phyloP scores from a whole-genome alignment of 1,140 invertebrate species.

The Trissolcus basalis region DNA sequence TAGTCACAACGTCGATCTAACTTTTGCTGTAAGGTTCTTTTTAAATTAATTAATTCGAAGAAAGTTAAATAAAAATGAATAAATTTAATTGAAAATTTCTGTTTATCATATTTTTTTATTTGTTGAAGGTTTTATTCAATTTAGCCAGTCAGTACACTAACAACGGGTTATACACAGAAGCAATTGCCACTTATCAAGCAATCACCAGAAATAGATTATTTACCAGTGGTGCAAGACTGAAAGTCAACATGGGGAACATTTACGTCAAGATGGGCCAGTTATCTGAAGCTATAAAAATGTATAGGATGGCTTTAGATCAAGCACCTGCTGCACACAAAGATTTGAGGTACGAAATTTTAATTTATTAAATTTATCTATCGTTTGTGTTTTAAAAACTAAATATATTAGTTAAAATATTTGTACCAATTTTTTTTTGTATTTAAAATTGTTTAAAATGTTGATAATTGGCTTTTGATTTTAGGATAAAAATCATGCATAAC shows the following conservation, averaged over 20 bases:
- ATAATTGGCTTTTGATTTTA: too few relatives aligned
- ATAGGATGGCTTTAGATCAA: constrained; percentile 97
- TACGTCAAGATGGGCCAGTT: constrained; percentile 96
- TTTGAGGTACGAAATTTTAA: constrained; percentile 80
- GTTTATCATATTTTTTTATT: too few relatives aligned
- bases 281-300: constrained; percentile 97
- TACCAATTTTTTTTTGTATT: neutral
- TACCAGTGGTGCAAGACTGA: constrained; percentile 91
- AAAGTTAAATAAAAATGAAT: too few relatives aligned
- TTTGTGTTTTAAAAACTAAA: too few relatives aligned
- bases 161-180: constrained; percentile 96
- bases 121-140: constrained; percentile 91
- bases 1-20: constrained; percentile 93
- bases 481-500: constrained; percentile 98
- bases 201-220: constrained; percentile 91
- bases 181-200: constrained; percentile 94
- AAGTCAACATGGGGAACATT: constrained; percentile 99
- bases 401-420: too few relatives aligned
- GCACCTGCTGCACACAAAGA: constrained; percentile 94
- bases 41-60: too few relatives aligned
- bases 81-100: neutral
- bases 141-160: constrained; percentile 94
- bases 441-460: too few relatives aligned
- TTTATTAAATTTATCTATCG: neutral
- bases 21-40: constrained; percentile 85